Percentiles rank a stretch among this genome's conserved stretches.
Conservation (phyloP, 1,140 invertebrate genomes). For the Prorops nasuta region DNA sequence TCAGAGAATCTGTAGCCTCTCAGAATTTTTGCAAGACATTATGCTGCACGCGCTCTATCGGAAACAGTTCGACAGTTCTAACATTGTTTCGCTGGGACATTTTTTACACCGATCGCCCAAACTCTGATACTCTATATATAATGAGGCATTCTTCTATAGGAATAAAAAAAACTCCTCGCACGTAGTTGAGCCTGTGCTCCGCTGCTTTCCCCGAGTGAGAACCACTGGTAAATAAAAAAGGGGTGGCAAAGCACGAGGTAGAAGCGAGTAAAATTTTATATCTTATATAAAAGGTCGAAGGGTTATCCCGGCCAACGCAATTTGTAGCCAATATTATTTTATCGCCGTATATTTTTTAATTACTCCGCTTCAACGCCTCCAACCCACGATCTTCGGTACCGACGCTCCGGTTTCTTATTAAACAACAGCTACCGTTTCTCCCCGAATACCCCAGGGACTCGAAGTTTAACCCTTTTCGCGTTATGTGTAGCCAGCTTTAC, state of each 20-base stretch:
- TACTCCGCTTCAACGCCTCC: slow-evolving; percentile 43
- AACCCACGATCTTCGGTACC: slow-evolving; percentile 27
- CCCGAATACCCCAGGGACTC: slow-evolving; percentile 38
- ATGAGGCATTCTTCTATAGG: too few species aligned
- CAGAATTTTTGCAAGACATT: too few species aligned
- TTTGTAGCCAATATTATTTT: slow-evolving; percentile 55
- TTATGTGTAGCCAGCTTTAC: slow-evolving; percentile 24
- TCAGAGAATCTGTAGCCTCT: too few species aligned
- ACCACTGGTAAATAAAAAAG: neutral
- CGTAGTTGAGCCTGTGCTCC: too few species aligned
- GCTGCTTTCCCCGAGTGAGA: neutral
- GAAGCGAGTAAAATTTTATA: slow-evolving; percentile 38
- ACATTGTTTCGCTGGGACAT: too few species aligned
- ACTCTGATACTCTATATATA: too few species aligned
- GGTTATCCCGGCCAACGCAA: slow-evolving; percentile 32
- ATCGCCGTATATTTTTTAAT: slow-evolving; percentile 53
- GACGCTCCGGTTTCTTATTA: slow-evolving; percentile 44
- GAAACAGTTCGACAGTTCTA: too few species aligned
- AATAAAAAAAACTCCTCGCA: too few species aligned
- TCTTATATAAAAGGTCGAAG: slow-evolving; percentile 37
- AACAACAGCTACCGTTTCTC: slow-evolving; percentile 23
- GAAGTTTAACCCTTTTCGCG: slow-evolving; percentile 46
- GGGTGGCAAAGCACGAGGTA: neutral
- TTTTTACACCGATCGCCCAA: too few species aligned
- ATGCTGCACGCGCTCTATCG: too few species aligned